phyloP scores from a whole-genome alignment of 1,140 invertebrate genomes.

The Aporrectodea caliginosa region DNA sequence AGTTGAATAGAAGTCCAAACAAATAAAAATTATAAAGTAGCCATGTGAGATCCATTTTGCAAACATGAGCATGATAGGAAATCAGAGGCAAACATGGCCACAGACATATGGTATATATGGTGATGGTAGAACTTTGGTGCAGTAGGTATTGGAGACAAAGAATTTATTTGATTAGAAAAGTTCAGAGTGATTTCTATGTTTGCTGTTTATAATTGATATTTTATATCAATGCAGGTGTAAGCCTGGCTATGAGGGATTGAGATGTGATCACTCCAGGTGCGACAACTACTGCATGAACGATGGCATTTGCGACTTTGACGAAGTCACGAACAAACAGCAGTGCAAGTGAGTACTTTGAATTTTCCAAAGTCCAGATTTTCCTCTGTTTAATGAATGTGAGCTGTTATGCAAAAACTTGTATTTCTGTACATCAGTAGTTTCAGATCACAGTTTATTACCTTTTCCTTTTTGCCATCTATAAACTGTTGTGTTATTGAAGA shows the following conservation, averaged over 20 bases:
- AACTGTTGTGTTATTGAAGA: not conserved
- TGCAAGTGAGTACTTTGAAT: slow-evolving; percentile 51
- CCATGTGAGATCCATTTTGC: no score
- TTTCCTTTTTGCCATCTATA: not conserved
- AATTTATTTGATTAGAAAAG: slow-evolving; percentile 21
- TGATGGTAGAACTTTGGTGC: no score
- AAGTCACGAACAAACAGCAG: slow-evolving; percentile 40
- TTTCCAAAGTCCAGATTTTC: slow-evolving; percentile 2
- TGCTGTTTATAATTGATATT: slow-evolving; percentile 28
- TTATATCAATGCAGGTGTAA: slow-evolving; percentile 36
- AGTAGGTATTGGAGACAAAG: no score
- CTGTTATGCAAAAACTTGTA: not conserved
- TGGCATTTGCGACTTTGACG: slow-evolving; percentile 40
- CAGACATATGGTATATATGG: no score
- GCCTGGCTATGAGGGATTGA: slow-evolving; percentile 35
- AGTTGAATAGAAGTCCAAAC: no score
- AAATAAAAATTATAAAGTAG: no score
- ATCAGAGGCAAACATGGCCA: no score
- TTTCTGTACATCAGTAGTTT: not conserved
- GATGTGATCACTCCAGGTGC: slow-evolving; percentile 46
- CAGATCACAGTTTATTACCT: not conserved
- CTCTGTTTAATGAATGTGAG: not conserved
- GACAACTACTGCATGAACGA: slow-evolving; percentile 38
- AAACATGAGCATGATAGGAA: no score
- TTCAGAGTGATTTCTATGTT: slow-evolving; percentile 22